Conservation (phyloP, 1,140 invertebrate genomes). For the Diachasma alloeum region DNA sequence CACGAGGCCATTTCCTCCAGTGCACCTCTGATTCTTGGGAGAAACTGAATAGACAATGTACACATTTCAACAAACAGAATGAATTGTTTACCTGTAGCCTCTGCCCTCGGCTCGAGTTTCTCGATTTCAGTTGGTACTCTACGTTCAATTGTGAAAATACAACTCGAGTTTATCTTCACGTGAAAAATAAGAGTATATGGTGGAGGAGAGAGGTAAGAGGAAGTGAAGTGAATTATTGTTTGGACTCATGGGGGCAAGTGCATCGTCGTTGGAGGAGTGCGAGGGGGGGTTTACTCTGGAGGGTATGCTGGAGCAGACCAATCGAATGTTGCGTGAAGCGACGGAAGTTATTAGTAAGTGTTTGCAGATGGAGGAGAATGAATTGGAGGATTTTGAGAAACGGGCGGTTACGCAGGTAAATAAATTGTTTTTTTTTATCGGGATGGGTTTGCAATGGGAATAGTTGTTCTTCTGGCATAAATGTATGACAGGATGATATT, state of each 20-base stretch:
- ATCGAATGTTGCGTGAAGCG: constrained; percentile 28
- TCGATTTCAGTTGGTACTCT: background rate
- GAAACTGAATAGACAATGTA: background rate
- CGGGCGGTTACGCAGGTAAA: constrained; percentile 26
- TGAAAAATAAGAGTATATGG: background rate
- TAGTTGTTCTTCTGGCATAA: too few species aligned
- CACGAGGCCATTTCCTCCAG: background rate
- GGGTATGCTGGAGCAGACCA: constrained; percentile 28
- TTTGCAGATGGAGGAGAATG: constrained; percentile 25
- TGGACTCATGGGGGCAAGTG: constrained; percentile 19
- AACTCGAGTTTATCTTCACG: background rate
- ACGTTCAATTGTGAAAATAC: background rate
- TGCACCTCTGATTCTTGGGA: background rate
- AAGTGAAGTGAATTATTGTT: background rate
- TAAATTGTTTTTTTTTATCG: background rate
- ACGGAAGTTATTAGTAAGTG: constrained; percentile 31
- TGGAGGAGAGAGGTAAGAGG: background rate
- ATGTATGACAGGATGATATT: too few species aligned
- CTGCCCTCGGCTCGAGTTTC: background rate
- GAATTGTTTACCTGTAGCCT: background rate
- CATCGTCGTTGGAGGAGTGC: too few species aligned
- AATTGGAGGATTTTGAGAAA: constrained; percentile 33
- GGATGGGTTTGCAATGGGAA: too few species aligned
- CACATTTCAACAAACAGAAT: background rate
- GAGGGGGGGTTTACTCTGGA: constrained; percentile 18